phyloP scores from a whole-genome alignment of 2,888 invertebrate species.

The Pyrrhia umbra region DNA sequence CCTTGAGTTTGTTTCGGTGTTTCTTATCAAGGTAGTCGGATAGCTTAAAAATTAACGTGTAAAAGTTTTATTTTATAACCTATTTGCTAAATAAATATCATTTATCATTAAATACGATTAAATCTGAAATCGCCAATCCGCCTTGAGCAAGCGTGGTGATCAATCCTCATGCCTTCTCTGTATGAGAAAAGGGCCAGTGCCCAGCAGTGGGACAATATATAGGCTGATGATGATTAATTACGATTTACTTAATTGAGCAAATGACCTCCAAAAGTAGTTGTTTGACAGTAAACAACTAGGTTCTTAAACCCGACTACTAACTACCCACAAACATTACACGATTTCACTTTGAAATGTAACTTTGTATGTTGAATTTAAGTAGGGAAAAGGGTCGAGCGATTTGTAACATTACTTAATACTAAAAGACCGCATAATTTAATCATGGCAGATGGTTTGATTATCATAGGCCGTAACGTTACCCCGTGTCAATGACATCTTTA shows the following conservation, averaged over 20 bases:
- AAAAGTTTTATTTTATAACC: no score
- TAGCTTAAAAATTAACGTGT: no score
- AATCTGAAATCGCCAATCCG: no score
- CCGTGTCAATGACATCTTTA: conserved; percentile 66
- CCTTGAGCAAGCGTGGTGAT: no score
- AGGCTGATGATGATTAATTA: conserved; percentile 35
- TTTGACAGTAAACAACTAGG: conserved; percentile 17
- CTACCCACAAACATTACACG: not conserved
- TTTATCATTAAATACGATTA: no score
- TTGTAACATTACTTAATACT: conserved; percentile 52
- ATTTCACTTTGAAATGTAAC: conserved; percentile 31
- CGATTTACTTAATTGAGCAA: conserved; percentile 15
- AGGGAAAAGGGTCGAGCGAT: conserved; percentile 53
- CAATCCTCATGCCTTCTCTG: no score
- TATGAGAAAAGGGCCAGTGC: no score
- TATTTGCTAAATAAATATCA: no score
- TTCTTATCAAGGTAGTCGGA: no score
- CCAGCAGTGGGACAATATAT: no score
- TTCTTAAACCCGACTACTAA: conserved; percentile 15
- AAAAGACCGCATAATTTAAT: conserved; percentile 38
- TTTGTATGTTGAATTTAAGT: conserved; percentile 33
- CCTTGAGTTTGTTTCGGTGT: no score
- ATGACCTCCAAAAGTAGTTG: conserved; percentile 3
- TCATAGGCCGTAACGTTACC: conserved; percentile 59
- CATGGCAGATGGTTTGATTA: conserved; percentile 49